Evolutionary conservation across 2,797 vertebrate genomes (phyloP).

Genomic region (Lycodopsis pacificus): DNA sequence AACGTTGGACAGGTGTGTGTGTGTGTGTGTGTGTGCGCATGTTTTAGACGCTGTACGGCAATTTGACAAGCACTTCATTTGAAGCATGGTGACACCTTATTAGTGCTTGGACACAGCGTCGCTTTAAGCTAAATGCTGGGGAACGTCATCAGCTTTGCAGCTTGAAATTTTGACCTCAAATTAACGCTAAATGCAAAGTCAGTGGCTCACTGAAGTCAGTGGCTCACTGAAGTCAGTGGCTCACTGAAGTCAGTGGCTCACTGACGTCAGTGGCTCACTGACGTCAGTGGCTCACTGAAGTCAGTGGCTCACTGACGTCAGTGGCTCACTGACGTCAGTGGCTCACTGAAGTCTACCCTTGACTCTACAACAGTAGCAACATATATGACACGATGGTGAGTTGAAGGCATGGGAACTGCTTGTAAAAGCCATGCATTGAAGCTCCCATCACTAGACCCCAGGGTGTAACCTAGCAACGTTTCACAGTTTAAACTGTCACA

Average conservation of each 20-base stretch:
- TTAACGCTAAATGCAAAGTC: background rate
- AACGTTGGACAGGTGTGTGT: too few relatives aligned
- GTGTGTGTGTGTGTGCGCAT: too few relatives aligned
- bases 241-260: too few relatives aligned
- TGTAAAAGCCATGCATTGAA: conserved; percentile 38
- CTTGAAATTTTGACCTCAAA: background rate
- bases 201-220: background rate
- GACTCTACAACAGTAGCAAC: background rate
- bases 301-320: background rate
- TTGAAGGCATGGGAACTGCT: conserved; percentile 28
- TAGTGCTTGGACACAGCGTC: background rate
- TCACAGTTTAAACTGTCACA: conserved; percentile 52
- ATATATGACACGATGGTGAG: conserved; percentile 23
- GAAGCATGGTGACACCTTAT: background rate
- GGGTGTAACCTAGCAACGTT: conserved; percentile 40
- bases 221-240: background rate
- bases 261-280: background rate
- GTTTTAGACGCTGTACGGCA: too few relatives aligned
- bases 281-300: background rate
- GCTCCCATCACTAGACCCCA: conserved; percentile 29
- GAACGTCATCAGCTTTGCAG: background rate
- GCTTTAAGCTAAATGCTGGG: background rate
- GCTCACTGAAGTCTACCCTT: conserved; percentile 29
- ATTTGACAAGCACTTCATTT: too few relatives aligned
- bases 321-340: too few relatives aligned